Evolutionary conservation across 2,113 vertebrate genomes (phyloP), one percentile per base, ranked within the genome.

Genomic region (Motacilla tschutschensis): DNA sequence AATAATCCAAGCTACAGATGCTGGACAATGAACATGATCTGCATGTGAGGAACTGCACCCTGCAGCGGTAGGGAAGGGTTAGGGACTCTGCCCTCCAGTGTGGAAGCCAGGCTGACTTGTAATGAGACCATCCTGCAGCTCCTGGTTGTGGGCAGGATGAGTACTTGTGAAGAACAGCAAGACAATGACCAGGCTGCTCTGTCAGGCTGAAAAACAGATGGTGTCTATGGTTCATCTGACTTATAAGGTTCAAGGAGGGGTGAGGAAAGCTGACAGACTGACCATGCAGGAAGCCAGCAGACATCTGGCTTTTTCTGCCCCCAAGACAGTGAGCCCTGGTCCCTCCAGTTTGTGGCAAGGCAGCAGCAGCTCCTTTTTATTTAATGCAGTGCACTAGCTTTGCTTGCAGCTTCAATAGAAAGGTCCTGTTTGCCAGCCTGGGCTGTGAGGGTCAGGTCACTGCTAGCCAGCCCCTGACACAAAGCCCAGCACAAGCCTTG

Each of bases 71-170:
- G 0, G 6, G 43, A 40, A 1, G 2, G 24, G 21, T 21, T 25
- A 26, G 21, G 36, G 47, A 74, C 57, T 54, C 47, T 80, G 40
- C 33, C 17, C 38, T 26, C 13, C 28, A n/a, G 62, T 0, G 4
- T 5, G 48, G n/a, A 66, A 47, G 53, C 24, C 35, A 73, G 47
- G 55, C 41, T 1, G 5, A 51, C 50, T 64, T 4, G 0, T 26
- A 54, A 67, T 0, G 0, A 77, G 24, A 47, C 14, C 1, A 3
- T 33, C 41, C 50, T 0, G 1, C 48, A 79, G 50, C 33, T 74
- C 62, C 57, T 41, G 58, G 15, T 25, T 0, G 0, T 48, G 31
- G 60, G 53, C 29, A 84, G 67, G 36, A 75, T 29, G 6, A 50
- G 25, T 40, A 29, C 60, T 81, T 51, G 15, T 59, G 28, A 59